Conservation (phyloP, 2,113 vertebrate genomes). For the Harpagus bidentatus region DNA sequence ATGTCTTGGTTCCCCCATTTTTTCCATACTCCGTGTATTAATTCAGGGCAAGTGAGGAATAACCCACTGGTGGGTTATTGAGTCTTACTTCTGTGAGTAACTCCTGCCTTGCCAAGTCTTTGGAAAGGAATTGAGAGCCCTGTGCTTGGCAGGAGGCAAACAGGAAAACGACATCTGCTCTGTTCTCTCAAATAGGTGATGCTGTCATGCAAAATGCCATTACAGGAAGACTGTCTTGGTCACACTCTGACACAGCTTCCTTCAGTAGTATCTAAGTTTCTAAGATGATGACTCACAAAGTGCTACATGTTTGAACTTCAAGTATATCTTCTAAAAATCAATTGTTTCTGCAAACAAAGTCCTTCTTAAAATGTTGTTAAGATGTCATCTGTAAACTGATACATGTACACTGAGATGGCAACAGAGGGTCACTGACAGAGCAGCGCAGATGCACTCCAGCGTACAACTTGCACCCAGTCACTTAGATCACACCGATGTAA, state of each 20-base stretch:
- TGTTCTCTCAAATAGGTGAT: background rate
- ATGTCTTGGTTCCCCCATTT: background rate
- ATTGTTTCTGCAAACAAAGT: background rate
- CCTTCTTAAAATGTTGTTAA: background rate
- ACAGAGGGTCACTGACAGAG: background rate
- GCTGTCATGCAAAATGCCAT: background rate
- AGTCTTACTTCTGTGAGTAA: background rate
- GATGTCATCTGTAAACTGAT: background rate
- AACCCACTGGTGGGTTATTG: background rate
- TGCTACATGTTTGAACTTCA: background rate
- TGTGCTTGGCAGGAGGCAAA: background rate
- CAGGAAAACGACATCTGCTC: background rate
- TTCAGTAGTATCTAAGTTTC: background rate
- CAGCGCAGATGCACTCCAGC: background rate
- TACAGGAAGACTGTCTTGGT: background rate
- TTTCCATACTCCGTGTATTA: background rate
- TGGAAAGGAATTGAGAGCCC: background rate
- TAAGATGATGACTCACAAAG: background rate
- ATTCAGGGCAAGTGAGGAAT: background rate
- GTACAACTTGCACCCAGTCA: background rate
- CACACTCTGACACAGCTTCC: background rate
- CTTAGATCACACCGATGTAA: background rate
- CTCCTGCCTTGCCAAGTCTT: background rate
- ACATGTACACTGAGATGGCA: background rate
- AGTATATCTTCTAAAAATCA: background rate